These are phyloP conservation scores for Prosopocoilus inquinatus DNA, from an alignment of 2,888 invertebrate species.

Conservation along the genomic window DNA sequence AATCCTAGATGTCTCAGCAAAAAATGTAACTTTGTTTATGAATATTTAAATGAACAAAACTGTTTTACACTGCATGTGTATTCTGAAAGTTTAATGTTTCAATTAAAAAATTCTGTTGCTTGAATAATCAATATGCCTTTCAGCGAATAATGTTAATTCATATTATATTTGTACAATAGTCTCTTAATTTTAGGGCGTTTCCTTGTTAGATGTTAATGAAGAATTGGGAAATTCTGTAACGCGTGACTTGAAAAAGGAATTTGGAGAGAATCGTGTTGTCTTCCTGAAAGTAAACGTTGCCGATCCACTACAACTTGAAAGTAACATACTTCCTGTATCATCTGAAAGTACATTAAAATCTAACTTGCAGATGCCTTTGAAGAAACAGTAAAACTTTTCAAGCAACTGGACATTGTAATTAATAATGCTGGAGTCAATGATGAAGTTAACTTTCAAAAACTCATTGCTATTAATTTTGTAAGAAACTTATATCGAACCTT, in stretches of 20 bases:
- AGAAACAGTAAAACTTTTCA: slow-evolving; percentile 9
- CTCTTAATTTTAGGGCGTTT: slow-evolving; percentile 12
- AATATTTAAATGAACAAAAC: too few relatives aligned
- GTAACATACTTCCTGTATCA: not conserved
- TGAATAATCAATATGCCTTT: too few relatives aligned
- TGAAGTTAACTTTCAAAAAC: slow-evolving; percentile 7
- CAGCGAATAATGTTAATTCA: too few relatives aligned
- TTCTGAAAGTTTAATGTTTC: too few relatives aligned
- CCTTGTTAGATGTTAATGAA: slow-evolving; percentile 7
- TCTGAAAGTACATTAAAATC: not conserved
- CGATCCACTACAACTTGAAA: slow-evolving; percentile 5
- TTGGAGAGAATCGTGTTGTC: not conserved
- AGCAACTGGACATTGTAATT: slow-evolving; percentile 15
- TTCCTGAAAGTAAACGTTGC: slow-evolving; percentile 11
- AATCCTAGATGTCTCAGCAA: not conserved
- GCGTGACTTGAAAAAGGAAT: slow-evolving; percentile 2
- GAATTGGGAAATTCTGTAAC: slow-evolving; percentile 3
- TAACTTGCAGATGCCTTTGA: slow-evolving; percentile 14
- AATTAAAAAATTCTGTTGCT: too few relatives aligned
- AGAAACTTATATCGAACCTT: not conserved
- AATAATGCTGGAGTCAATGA: slow-evolving; percentile 13
- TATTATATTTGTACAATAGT: not conserved
- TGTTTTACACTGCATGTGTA: too few relatives aligned
- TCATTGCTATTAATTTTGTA: slow-evolving; percentile 15
- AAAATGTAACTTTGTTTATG: not conserved